Evolutionary conservation across 2,888 invertebrate species (phyloP).

Genomic region (Drosophila leonis): DNA sequence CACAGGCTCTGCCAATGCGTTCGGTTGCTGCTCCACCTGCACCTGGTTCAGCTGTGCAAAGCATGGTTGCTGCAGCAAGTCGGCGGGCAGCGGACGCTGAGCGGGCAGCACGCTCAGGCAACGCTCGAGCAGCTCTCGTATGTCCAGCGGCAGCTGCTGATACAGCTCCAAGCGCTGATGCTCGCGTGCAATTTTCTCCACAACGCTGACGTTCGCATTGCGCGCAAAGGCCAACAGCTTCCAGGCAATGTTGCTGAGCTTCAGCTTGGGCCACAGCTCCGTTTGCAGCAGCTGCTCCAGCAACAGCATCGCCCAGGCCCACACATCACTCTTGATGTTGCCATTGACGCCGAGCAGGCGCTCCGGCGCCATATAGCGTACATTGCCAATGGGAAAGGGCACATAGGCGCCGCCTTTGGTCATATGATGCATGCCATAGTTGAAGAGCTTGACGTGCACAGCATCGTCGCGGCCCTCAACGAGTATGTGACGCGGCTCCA

Average conservation of each 20-base stretch:
- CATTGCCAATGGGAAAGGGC: conserved; percentile 94
- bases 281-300: conserved; percentile 91
- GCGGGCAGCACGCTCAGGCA: conserved; percentile 90
- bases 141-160: conserved; percentile 62
- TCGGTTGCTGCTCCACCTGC: not conserved
- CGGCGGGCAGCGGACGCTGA: conserved; percentile 87
- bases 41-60: conserved; percentile 83
- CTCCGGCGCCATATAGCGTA: conserved; percentile 93
- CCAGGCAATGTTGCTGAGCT: conserved; percentile 89
- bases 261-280: conserved; percentile 88
- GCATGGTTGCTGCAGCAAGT: conserved; percentile 87
- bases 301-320: conserved; percentile 97
- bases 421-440: conserved; percentile 97
- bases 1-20: conserved; percentile 24
- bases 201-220: conserved; percentile 83
- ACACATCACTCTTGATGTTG: conserved; percentile 94
- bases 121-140: conserved; percentile 88
- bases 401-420: conserved; percentile 94
- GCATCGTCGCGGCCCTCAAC: conserved; percentile 87
- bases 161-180: conserved; percentile 88
- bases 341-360: conserved; percentile 89
- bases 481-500: conserved; percentile 93
- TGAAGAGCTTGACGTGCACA: conserved; percentile 92
- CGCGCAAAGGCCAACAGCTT: conserved; percentile 89
- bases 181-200: conserved; percentile 92